A percentile compares a stretch with the other conserved stretches of the same genome.
phyloP scores from a whole-genome alignment of 1,140 invertebrate species.

The Aphelinus atriplicis region DNA sequence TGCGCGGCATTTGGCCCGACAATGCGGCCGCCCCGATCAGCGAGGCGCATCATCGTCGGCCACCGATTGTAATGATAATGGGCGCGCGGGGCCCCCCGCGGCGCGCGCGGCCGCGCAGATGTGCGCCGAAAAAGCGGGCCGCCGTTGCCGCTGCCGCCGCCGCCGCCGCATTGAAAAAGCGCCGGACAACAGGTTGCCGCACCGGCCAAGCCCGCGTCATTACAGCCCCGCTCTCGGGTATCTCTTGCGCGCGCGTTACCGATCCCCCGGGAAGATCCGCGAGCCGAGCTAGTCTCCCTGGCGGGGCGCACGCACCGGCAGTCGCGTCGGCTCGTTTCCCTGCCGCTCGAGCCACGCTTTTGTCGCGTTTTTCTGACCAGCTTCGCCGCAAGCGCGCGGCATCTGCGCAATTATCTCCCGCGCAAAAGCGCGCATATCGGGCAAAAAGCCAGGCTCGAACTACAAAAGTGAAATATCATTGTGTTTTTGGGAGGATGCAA shows the following conservation, averaged over 20 bases:
- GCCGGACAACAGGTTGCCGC: constrained; percentile 58
- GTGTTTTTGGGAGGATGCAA: too few species aligned
- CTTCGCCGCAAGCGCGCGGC: too few species aligned
- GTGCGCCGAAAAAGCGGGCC: background rate
- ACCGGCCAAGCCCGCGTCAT: constrained; percentile 50
- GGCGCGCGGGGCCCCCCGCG: constrained; percentile 41
- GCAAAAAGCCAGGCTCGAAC: too few species aligned
- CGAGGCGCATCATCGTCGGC: constrained; percentile 42
- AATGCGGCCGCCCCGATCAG: constrained; percentile 62
- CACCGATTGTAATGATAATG: constrained; percentile 65
- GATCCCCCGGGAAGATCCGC: constrained; percentile 13
- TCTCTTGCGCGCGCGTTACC: background rate
- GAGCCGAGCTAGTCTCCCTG: background rate
- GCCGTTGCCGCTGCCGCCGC: constrained; percentile 3
- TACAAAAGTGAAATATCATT: too few species aligned
- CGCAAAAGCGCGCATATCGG: too few species aligned
- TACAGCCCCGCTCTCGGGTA: constrained; percentile 38
- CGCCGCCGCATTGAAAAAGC: constrained; percentile 49
- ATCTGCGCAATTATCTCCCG: too few species aligned
- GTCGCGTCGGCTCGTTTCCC: background rate
- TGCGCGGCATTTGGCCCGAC: constrained; percentile 62
- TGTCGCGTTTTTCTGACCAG: too few species aligned
- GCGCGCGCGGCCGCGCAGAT: constrained; percentile 16
- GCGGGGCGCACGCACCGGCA: too few species aligned
- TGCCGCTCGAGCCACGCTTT: too few species aligned